Evolutionary conservation across 2,888 invertebrate genomes (phyloP).

Genomic region (Poecilus cupreus): DNA sequence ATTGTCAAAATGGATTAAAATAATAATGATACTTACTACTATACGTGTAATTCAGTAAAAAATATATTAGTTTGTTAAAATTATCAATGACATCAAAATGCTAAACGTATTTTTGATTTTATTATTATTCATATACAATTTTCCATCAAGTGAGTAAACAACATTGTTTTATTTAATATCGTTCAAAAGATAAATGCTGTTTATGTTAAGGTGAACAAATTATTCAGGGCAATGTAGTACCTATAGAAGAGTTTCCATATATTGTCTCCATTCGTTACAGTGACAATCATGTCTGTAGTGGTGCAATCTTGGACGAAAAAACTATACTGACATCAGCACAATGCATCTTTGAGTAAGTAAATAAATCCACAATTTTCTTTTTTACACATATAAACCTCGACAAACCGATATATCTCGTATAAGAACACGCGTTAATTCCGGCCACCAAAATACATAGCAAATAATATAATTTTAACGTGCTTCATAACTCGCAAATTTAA

Average conservation of each 20-base stretch:
- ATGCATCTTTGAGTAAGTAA: conserved; percentile 28
- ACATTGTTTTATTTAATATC: neutral
- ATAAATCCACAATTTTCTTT: neutral
- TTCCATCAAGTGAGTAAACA: neutral
- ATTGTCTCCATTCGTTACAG: conserved; percentile 4
- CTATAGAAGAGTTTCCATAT: conserved; percentile 34
- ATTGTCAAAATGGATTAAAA: neutral
- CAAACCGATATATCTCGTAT: too few relatives aligned
- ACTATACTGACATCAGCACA: neutral
- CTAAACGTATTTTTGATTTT: neutral
- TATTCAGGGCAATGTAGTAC: conserved; percentile 9
- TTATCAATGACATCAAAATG: neutral
- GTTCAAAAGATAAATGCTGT: neutral
- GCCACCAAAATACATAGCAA: too few relatives aligned
- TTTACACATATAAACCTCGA: too few relatives aligned
- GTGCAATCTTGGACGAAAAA: neutral
- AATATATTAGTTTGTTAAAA: neutral
- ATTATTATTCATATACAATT: neutral
- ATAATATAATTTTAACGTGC: too few relatives aligned
- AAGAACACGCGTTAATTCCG: too few relatives aligned
- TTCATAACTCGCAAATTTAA: too few relatives aligned
- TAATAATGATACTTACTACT: neutral
- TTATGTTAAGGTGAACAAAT: conserved; percentile 6
- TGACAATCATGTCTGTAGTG: conserved; percentile 7
- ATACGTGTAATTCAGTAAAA: neutral